Evolutionary conservation across 1,140 invertebrate species (phyloP), one percentile per base, ranked within the genome.

Genomic region (Pseudomyrmex concolor): DNA sequence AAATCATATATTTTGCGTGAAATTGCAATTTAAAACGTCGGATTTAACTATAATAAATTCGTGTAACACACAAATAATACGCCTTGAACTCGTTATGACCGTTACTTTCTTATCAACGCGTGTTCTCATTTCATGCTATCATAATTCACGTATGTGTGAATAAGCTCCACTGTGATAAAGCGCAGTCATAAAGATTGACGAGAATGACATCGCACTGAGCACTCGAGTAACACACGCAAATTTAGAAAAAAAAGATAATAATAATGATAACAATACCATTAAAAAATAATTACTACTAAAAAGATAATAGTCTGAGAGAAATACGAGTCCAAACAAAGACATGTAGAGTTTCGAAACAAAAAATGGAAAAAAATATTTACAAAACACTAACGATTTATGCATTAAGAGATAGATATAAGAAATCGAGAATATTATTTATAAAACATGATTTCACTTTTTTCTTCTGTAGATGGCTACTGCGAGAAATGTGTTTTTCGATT

Each of bases 61-160:
- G 34, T 51, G 2, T 12, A 13, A 70, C 60, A 13, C 10, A 45
- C 43, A 17, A 82, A 67, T 64, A 68, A 63, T 66, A 8, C 19
- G 10, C 55, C 84, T 82, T 67, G 60, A 74, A 22, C 62, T 68
- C 34, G 59, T 10, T 19, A 22, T n/a, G 60, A 8, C 12, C 51
- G 54, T 85, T 62, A 85, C 45, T 83, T 68, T 63, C 84, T 78
- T 84, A 78, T 86, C 84, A 34, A 48, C 17, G 50, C n/a, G 22
- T 50, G 43, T 67, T 77, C 64, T 77, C 77, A 84, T 85, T 84
- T 77, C 72, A 25, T 59, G 10, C 62, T 70, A 83, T 59, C 72
- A 22, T 19, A n/a, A 34, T 34, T 34, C 34, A 34, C 34, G 34
- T 34, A 34, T 34, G 34, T 34, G 50, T n/a, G n/a, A 17, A 15